Evolutionary conservation across 2,797 vertebrate species (phyloP), one percentile per base, ranked within the genome.

Genomic region (Cyclopterus lumpus): DNA sequence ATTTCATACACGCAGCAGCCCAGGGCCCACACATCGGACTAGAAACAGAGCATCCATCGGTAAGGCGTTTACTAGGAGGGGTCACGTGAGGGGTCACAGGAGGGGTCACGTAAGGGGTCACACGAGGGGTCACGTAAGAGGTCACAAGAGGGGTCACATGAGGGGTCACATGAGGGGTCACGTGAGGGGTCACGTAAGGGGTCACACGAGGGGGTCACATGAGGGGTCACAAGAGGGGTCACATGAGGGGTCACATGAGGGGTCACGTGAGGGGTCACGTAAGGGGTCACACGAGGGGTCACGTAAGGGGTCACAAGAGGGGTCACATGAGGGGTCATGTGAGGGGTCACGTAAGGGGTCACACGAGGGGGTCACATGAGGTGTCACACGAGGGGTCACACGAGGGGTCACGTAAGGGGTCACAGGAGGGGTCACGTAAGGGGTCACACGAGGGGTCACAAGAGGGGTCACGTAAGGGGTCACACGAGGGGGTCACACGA

Each of bases 1-100:
- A 99, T 98, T 91, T 99, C 98, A 84, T 99, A 99, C 73, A 97
- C 97, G 64, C 98, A 99, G 93, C 98, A 99, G 75, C 98, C 98
- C 88, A 99, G 80, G 16, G 98, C 97, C 98, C 98, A 99, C 3
- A 99, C 96, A 76, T 99, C 98, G 46, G 98, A 99, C 98, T 99
- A 87, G 32, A 88, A 89, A 68, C 30, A 77, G 40, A 54, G 62
- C 6, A 71, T 12, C 3, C 0, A 55, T 28, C 24, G 61, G 16
- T 61, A 14, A 59, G 69, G 14, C 15, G 30, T 2, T n/a, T 42
- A 7, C 26, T 28, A 26, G 28, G 26, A 28, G 26, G 22, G 22
- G 22, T 20, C 15, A 11, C 44, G 16, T n/a, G 22, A 22, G 22
- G 22, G 22, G 18, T 32, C 3, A 15, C 5, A 30, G 59, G 5